Percentiles rank a stretch among this genome's conserved stretches.
Evolutionary conservation across 2,888 invertebrate species (phyloP).

Genomic region (Rhaphigaster nebulosa): DNA sequence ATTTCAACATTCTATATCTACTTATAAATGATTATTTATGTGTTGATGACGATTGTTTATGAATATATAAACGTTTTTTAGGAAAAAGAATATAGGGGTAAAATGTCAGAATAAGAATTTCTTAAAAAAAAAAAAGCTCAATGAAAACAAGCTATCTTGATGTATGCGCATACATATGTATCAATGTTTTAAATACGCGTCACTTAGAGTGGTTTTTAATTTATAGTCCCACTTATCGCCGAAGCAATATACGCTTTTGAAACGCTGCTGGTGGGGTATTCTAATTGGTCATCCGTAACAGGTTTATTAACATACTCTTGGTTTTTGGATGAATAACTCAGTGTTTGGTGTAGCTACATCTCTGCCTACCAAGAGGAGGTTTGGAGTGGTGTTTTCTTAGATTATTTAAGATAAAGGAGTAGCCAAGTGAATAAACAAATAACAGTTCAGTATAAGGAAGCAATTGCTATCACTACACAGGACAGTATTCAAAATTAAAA

Average conservation of each 20-base stretch:
- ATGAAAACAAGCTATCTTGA: not conserved
- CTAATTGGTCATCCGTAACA: not conserved
- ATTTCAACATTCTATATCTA: not conserved
- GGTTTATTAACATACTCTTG: not conserved
- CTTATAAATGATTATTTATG: not conserved
- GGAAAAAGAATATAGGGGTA: not conserved
- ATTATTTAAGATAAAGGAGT: not conserved
- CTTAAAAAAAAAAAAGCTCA: no score
- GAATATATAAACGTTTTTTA: not conserved
- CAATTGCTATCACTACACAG: no score
- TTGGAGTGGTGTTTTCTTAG: not conserved
- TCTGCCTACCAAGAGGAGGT: not conserved
- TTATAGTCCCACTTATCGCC: not conserved
- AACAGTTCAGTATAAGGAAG: not conserved
- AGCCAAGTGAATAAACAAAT: not conserved
- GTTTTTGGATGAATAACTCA: not conserved
- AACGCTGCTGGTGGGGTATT: not conserved
- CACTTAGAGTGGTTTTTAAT: not conserved
- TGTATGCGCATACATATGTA: constrained; percentile 8
- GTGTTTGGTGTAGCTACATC: not conserved
- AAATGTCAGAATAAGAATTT: not conserved
- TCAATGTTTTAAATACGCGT: not conserved
- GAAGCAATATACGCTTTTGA: not conserved
- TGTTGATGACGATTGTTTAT: no score
- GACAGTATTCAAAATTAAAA: no score